These are phyloP conservation scores for Enhydra lutris DNA, from an alignment of 2,113 vertebrate genomes.

Conservation along the genomic window DNA sequence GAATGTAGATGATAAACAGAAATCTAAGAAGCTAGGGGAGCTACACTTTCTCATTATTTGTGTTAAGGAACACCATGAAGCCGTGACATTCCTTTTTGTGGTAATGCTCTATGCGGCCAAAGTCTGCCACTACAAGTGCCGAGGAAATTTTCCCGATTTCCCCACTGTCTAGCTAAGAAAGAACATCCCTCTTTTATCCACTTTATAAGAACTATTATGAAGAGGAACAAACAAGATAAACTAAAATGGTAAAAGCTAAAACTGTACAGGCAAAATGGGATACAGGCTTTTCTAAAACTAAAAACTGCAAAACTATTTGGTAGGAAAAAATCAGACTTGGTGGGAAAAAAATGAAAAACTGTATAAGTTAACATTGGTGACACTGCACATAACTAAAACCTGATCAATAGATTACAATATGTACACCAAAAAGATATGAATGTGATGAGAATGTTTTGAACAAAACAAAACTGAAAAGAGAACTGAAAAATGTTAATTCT, in stretches of 20 bases:
- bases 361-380: constrained; percentile 1
- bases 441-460: constrained; percentile 3
- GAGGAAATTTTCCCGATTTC: neutral
- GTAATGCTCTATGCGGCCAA: neutral
- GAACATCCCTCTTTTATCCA: neutral
- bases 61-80: neutral
- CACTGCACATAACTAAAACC: neutral
- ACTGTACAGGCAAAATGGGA: neutral
- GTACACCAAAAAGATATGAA: neutral
- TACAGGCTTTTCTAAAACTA: neutral
- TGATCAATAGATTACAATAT: neutral
- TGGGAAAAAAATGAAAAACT: neutral
- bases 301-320: neutral
- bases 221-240: constrained; percentile 1
- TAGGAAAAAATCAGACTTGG: neutral
- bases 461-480: neutral
- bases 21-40: neutral
- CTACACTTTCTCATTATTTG: neutral
- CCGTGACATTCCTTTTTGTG: neutral
- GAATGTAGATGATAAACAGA: neutral
- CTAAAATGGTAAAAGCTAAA: constrained; percentile 34
- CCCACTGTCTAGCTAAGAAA: neutral
- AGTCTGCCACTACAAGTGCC: neutral
- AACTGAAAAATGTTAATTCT: neutral
- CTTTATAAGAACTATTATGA: neutral